Conservation (phyloP, 2,888 invertebrate species). For the Lasioglossum pauxillum region DNA sequence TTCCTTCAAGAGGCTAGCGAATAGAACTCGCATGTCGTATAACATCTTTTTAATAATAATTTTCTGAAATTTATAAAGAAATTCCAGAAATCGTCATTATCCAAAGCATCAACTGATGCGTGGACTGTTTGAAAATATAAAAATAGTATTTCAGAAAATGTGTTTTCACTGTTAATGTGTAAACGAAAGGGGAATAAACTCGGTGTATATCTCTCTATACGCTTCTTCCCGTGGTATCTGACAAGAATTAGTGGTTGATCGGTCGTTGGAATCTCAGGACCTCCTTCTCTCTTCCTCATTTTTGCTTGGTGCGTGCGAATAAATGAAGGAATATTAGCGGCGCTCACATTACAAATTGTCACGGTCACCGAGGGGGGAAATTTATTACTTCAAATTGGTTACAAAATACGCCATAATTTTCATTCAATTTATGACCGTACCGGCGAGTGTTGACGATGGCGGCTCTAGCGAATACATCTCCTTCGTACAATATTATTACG, state of each 20-base stretch:
- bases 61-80: not conserved
- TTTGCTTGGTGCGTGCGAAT: conserved; percentile 37
- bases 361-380: conserved; percentile 58
- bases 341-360: conserved; percentile 57
- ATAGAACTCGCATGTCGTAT: not conserved
- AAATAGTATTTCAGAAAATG: not conserved
- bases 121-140: not conserved
- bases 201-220: conserved; percentile 10
- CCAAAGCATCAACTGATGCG: too few relatives aligned
- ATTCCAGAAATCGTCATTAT: not conserved
- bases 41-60: not conserved
- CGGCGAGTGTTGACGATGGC: conserved; percentile 66
- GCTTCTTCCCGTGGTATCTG: not conserved
- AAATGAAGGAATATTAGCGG: conserved; percentile 68
- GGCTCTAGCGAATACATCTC: conserved; percentile 29
- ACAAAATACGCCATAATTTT: conserved; percentile 74
- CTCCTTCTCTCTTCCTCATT: conserved; percentile 14
- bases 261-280: conserved; percentile 20
- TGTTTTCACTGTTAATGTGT: not conserved
- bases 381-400: conserved; percentile 76
- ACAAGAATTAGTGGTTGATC: conserved; percentile 32
- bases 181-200: not conserved
- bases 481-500: conserved; percentile 55
- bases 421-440: conserved; percentile 53
- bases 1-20: conserved; percentile 14